phyloP scores from a whole-genome alignment of 1,140 invertebrate genomes.

The Scaptodrosophila lebanonensis region DNA sequence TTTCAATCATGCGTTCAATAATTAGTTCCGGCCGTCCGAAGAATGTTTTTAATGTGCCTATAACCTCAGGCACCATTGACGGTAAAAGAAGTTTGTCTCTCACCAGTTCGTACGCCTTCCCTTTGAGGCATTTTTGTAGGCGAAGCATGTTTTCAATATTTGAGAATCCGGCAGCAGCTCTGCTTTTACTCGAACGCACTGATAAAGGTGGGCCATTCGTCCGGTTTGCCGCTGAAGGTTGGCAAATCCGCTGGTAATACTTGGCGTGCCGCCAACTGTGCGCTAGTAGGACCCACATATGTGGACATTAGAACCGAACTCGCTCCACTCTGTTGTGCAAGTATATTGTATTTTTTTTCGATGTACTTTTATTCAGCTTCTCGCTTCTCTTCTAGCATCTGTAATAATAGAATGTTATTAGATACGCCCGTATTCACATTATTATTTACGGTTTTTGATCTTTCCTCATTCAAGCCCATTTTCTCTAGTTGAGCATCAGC shows the following conservation, averaged over 20 bases:
- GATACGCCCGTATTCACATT: no score
- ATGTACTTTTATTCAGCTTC: not conserved
- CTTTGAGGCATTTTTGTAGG: not conserved
- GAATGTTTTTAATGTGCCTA: not conserved
- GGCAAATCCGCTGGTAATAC: not conserved
- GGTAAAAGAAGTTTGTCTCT: not conserved
- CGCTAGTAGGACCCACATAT: not conserved
- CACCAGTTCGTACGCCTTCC: not conserved
- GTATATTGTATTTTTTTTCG: not conserved
- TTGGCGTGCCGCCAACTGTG: not conserved
- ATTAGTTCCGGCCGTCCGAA: not conserved
- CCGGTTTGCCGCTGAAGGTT: not conserved
- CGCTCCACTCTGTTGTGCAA: not conserved
- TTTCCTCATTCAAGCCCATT: no score
- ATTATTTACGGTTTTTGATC: no score
- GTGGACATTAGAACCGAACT: not conserved
- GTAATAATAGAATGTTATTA: no score
- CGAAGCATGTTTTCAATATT: not conserved
- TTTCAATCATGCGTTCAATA: no score
- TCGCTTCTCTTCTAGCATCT: no score
- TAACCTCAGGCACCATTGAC: not conserved
- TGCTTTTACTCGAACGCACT: not conserved
- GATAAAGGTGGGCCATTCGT: not conserved
- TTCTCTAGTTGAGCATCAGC: no score
- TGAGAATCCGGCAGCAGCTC: not conserved